Evolutionary conservation across 1,140 invertebrate species (phyloP).

Genomic region (Bombus ignitus): DNA sequence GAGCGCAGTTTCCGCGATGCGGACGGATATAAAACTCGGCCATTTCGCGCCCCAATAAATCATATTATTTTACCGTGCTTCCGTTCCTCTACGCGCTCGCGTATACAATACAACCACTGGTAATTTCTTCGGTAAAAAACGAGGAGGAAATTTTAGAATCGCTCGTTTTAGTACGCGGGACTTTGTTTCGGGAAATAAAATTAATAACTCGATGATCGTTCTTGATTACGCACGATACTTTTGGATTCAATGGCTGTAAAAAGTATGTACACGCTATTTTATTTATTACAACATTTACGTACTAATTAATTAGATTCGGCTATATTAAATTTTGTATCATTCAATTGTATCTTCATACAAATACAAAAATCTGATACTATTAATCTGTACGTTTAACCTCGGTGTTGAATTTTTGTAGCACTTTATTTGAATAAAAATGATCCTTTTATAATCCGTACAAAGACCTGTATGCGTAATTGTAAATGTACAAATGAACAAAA

Average conservation of each 20-base stretch:
- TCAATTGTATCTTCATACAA: too few species aligned
- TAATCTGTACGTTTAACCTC: background rate
- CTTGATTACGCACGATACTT: background rate
- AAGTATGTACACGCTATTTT: too few species aligned
- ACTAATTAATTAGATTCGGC: too few species aligned
- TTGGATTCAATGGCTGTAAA: background rate
- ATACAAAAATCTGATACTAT: background rate
- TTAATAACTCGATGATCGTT: background rate
- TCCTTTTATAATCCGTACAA: too few species aligned
- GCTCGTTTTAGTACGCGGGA: background rate
- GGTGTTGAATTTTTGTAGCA: too few species aligned
- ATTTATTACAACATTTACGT: too few species aligned
- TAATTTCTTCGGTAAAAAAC: constrained; percentile 9
- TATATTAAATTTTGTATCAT: too few species aligned
- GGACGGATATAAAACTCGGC: constrained; percentile 41
- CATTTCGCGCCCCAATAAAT: constrained; percentile 34
- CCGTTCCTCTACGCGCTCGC: too few species aligned
- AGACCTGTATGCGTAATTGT: too few species aligned
- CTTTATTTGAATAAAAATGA: too few species aligned
- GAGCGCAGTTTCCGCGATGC: constrained; percentile 15
- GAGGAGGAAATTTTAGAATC: background rate
- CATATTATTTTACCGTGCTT: constrained; percentile 21
- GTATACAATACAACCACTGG: background rate
- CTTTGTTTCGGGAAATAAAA: background rate
- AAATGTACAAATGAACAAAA: too few species aligned